These are phyloP conservation scores for Sebastes cheni DNA, from an alignment of 2,797 vertebrate species.

Conservation along the genomic window DNA sequence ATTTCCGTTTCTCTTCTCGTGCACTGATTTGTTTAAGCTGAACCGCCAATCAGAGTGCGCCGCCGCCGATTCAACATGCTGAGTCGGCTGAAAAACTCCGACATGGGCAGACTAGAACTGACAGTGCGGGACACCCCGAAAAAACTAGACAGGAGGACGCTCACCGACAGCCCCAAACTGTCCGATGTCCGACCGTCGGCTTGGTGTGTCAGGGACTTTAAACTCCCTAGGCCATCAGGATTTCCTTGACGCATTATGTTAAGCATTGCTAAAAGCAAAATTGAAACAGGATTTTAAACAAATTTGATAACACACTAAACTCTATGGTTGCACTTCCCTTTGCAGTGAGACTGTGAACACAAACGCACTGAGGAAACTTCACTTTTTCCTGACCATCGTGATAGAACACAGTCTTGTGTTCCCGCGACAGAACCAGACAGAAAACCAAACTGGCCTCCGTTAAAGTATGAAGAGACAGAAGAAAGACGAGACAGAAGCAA, in stretches of 20 bases:
- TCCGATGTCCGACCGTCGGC: fast-evolving
- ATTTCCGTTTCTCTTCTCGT: too few relatives aligned
- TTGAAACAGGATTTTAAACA: not conserved
- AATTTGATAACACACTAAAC: not conserved
- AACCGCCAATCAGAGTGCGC: too few relatives aligned
- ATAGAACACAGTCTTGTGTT: not conserved
- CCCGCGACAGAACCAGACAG: not conserved
- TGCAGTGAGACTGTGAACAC: not conserved
- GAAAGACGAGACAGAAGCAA: slow-evolving; percentile 47
- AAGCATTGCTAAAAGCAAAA: not conserved
- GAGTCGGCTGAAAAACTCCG: too few relatives aligned
- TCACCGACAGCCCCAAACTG: too few relatives aligned
- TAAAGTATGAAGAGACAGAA: slow-evolving; percentile 9
- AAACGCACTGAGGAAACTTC: not conserved
- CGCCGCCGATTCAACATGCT: too few relatives aligned
- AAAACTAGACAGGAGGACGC: too few relatives aligned
- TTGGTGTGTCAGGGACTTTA: too few relatives aligned
- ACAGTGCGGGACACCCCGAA: too few relatives aligned
- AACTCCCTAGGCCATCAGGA: not conserved
- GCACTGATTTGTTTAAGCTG: too few relatives aligned
- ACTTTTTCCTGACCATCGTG: not conserved
- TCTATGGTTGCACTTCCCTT: not conserved
- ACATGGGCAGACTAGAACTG: fast-evolving
- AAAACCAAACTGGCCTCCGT: not conserved
- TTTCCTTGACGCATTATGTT: not conserved